A percentile compares a stretch with the other conserved stretches of the same genome.
Conservation (phyloP, 1,140 invertebrate genomes). For the Diorhabda elongata region DNA sequence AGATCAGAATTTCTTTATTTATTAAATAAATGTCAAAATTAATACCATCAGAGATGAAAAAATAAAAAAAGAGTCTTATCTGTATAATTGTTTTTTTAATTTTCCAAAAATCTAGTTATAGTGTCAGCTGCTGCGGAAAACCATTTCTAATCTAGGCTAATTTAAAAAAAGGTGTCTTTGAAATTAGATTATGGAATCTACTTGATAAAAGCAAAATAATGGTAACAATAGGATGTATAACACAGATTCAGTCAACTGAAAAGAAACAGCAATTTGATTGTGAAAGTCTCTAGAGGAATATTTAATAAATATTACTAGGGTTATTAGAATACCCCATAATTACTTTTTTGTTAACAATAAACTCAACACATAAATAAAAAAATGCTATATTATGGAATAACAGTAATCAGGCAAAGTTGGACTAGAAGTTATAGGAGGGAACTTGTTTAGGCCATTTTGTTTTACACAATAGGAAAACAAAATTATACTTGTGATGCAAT, state of each 20-base stretch:
- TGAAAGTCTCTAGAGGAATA: slow-evolving; percentile 23
- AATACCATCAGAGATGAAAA: no score
- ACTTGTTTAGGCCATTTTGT: slow-evolving; percentile 43
- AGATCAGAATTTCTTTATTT: no score
- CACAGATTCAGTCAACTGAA: slow-evolving; percentile 8
- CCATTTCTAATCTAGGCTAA: no score
- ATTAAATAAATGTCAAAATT: no score
- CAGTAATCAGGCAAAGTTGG: slow-evolving; percentile 38
- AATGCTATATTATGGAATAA: slow-evolving; percentile 34
- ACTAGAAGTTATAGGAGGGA: slow-evolving; percentile 44
- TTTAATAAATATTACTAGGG: slow-evolving; percentile 2
- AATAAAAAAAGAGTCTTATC: no score
- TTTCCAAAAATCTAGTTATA: no score
- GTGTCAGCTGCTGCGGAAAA: no score
- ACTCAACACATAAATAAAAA: slow-evolving; percentile 26
- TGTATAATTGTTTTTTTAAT: no score
- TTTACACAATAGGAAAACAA: not conserved
- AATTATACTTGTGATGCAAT: not conserved
- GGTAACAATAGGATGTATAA: not conserved
- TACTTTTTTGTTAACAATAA: slow-evolving; percentile 9
- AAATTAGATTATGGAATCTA: no score
- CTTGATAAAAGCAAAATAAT: not conserved
- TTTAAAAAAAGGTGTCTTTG: no score
- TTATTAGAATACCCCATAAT: slow-evolving; percentile 4
- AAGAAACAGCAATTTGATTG: slow-evolving; percentile 20